Conservation (phyloP, 92 coral and sea anemone species). For the Galaxea fascicularis region DNA sequence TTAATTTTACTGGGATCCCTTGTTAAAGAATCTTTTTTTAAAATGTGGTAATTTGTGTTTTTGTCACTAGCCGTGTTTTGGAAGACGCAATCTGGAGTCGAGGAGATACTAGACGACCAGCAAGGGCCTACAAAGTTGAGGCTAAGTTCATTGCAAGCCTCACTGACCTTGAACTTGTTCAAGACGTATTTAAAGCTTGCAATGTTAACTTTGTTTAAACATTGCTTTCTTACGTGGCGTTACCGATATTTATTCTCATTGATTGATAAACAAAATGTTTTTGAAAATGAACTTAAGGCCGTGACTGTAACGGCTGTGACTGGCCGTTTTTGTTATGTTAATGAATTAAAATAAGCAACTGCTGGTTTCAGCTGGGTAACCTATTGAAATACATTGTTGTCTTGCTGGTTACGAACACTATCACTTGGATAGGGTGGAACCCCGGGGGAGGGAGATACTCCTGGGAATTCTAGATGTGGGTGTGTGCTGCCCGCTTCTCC, state of each 20-base stretch:
- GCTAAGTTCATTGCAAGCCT: conserved; percentile 1
- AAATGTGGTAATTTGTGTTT: neutral
- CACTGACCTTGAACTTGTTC: neutral
- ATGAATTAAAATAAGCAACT: conserved; percentile 1
- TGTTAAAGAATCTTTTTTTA: neutral
- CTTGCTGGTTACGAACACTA: conserved; percentile 7
- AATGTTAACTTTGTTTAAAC: neutral
- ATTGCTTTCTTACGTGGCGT: neutral
- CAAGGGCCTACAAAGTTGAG: conserved; percentile 21
- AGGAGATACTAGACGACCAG: conserved; percentile 17
- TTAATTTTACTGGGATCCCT: too few species aligned
- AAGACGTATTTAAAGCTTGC: conserved; percentile 1
- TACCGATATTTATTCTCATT: neutral
- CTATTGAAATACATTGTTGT: too few species aligned
- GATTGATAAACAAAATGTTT: conserved; percentile 5
- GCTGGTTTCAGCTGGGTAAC: neutral
- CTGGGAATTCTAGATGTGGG: neutral
- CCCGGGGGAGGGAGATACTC: conserved; percentile 4
- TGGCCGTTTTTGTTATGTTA: neutral
- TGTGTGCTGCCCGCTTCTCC: too few species aligned
- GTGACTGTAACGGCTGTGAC: neutral
- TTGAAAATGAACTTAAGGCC: neutral
- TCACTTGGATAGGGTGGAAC: too few species aligned
- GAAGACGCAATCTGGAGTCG: conserved; percentile 14
- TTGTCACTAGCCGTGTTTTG: neutral